Base-by-base conservation (phyloP, 2,888 invertebrate species). In the Linnaemya vulpina region DNA sequence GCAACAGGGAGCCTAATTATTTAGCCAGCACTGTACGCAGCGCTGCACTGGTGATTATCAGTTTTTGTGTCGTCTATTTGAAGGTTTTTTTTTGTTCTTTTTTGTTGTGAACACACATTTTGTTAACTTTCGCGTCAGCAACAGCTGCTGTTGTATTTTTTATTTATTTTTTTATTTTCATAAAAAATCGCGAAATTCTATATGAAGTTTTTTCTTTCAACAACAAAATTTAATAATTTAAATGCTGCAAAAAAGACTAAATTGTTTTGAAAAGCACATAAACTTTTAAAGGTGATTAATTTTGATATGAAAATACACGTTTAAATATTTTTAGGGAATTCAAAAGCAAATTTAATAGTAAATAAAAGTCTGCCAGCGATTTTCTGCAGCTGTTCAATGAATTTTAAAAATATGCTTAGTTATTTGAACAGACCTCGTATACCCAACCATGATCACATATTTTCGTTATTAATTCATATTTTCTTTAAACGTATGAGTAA, bases 141-240 rank as follows among this genome's bases (percentile, higher is more conserved):
- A 67, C 74, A 86, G 83, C 78, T 83, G 80, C 74, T 75, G 20
- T 25, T 75, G 20, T 25, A 55, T 55, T 60, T 68, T 43, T 76
- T 25, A 17, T 53, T 30, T 13, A 30, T 67, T 15, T 30, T 22
- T 17, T 51, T 9, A n/a, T 70, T 58, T 15, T 43, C 51, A 22
- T 13, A 8, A 46, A 22, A 63, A 63, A 43, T n/a, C n/a, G 13
- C 20, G 38, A 67, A 5, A 25, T 22, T 4, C 4, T 3, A 40
- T 15, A 51, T 20, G n/a, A 51, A 74, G 17, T 53, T 65, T 43
- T 53, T 65, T 43, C 17, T 13, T 40, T 40, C 3, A 78, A 62
- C 10, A 60, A 60, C 40, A 20, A 53, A 70, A 15, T 35, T 20
- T 60, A 63, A 49, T 68, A 68, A 51, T 25, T 68, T 60, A 78